Conservation (phyloP, 2,113 vertebrate species). For the Tinamus guttatus region DNA sequence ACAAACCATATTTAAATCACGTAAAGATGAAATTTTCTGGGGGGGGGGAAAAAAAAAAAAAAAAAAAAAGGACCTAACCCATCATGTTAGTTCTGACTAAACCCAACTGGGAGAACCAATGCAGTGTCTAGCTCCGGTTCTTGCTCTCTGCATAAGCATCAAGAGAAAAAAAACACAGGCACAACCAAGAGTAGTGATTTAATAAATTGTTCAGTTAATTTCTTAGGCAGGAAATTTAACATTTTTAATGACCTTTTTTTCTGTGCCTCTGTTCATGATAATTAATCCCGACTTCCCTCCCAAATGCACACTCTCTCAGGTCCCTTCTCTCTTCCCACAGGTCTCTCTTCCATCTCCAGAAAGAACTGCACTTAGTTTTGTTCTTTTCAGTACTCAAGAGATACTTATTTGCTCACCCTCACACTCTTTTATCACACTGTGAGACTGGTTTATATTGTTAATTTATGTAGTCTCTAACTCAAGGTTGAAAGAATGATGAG, state of each 20-base stretch:
- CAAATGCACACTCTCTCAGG: background rate
- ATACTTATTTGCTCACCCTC: background rate
- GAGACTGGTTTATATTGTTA: background rate
- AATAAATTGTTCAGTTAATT: background rate
- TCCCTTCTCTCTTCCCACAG: background rate
- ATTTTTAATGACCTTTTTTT: background rate
- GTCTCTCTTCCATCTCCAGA: background rate
- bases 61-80: background rate
- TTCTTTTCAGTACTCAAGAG: background rate
- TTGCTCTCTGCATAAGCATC: background rate
- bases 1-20: background rate
- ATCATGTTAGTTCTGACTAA: background rate
- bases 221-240: background rate
- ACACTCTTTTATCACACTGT: background rate
- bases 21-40: background rate
- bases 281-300: background rate
- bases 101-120: background rate
- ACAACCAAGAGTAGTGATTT: background rate
- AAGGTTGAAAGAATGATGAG: constrained; percentile 29
- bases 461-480: constrained; percentile 1
- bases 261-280: background rate
- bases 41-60: too few relatives aligned
- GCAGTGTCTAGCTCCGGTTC: background rate
- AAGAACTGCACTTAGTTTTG: background rate
- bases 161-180: background rate